Base-by-base conservation (phyloP, 2,888 invertebrate genomes). In the Myopa tessellatipennis region DNA sequence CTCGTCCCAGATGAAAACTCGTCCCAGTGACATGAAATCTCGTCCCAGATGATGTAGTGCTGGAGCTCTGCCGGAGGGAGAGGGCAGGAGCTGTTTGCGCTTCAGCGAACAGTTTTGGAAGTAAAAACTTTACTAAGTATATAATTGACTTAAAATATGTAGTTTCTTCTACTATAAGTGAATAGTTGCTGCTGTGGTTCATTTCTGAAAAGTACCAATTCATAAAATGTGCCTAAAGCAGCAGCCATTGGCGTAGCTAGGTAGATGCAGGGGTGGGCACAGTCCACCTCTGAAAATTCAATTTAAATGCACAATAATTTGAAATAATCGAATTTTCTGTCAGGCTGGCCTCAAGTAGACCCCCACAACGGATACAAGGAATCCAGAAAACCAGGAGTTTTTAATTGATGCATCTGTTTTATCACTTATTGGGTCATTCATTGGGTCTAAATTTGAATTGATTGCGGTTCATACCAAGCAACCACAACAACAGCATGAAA, bases 381-480 rank as follows among this genome's bases (percentile, higher is more conserved):
- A 58, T 7, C n/a, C 55, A 70, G 3, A 14, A 16, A 58, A 4
- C n/a, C 55, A 45, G 45, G 52, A 38, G 6, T 34, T 36, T 34
- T 16, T 71, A 34, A 6, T 26, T 58, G 16, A 26, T 36, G 7
- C 26, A 4, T 4, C 16, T 18, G 8, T 73, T 58, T 16, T n/a
- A n/a, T 61, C 63, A 63, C 45, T 63, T 63, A 63, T 73, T 26
- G n/a, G n/a, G n/a, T n/a, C n/a, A n/a, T 26, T 26, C 63, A 63
- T 73, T 63, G 63, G 45, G 10, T 7, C 63, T 18, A 60, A 73
- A 73, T 73, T 50, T 63, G 14, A 45, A 61, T 73, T 73, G 40
- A 73, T 63, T 61, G 73, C 58, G 16, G 12, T 71, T 71, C 52
- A n/a, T 52, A 58, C 26, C 45, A 14, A 40, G 26, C 60, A 72